Evolutionary conservation across 1,140 invertebrate species (phyloP).

Genomic region (Platyura marginata): DNA sequence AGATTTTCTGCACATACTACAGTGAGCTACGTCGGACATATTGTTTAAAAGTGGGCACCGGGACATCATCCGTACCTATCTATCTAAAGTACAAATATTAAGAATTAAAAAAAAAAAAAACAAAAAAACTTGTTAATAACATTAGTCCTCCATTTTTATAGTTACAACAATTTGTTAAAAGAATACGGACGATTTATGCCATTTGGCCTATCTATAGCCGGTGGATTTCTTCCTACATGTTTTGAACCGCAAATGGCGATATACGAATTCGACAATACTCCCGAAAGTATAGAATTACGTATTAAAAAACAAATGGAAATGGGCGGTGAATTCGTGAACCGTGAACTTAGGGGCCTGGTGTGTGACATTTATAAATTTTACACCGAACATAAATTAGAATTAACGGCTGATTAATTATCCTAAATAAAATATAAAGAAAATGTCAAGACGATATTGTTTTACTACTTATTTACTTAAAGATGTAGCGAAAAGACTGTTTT

Average conservation of each 20-base stretch:
- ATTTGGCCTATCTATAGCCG: constrained; percentile 8
- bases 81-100: no score
- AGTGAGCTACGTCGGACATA: constrained; percentile 7
- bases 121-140: no score
- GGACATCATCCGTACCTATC: constrained; percentile 7
- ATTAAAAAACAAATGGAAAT: background rate
- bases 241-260: constrained; percentile 7
- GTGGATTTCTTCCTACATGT: constrained; percentile 10
- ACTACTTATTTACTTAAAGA: no score
- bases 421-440: no score
- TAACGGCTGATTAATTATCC: constrained; percentile 1
- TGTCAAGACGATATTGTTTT: no score
- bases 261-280: background rate
- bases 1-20: constrained; percentile 15
- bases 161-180: constrained; percentile 10
- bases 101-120: no score
- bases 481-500: no score
- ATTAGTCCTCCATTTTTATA: constrained; percentile 4
- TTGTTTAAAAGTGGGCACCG: constrained; percentile 6
- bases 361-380: background rate
- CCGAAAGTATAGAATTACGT: background rate
- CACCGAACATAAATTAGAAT: constrained; percentile 3
- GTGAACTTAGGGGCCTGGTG: background rate
- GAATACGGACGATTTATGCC: constrained; percentile 17
- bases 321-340: background rate